phyloP scores from a whole-genome alignment of 2,797 vertebrate genomes.

The Monodelphis domestica region DNA sequence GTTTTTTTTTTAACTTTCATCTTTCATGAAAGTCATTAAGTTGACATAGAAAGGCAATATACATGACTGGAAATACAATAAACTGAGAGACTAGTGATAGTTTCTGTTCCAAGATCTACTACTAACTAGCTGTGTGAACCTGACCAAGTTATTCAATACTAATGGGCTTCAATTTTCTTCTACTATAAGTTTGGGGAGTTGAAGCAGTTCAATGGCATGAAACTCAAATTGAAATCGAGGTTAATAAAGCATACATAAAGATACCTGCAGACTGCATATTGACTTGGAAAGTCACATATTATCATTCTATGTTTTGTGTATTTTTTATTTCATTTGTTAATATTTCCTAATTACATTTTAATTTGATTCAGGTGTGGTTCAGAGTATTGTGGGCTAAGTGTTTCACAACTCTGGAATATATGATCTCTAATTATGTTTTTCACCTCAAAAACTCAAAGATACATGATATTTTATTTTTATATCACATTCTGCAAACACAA shows the following conservation, averaged over 20 bases:
- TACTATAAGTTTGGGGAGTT: not conserved
- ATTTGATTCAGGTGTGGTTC: not conserved
- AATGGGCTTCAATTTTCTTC: not conserved
- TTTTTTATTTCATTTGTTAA: not conserved
- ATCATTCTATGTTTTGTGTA: not conserved
- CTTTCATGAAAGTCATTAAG: not conserved
- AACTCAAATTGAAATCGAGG: not conserved
- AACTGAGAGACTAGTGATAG: not conserved
- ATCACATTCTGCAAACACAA: not conserved
- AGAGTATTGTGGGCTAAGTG: not conserved
- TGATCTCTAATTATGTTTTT: not conserved
- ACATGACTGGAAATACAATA: not conserved
- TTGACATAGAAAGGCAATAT: not conserved
- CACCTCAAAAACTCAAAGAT: not conserved
- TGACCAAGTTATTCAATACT: not conserved
- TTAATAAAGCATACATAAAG: not conserved
- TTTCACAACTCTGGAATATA: not conserved
- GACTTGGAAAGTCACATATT: too few relatives aligned
- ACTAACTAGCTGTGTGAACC: too few relatives aligned
- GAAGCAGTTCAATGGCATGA: not conserved
- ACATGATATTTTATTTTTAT: conserved; percentile 12
- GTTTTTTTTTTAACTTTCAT: not conserved
- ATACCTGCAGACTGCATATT: too few relatives aligned
- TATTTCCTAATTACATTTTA: not conserved
- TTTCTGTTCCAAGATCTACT: not conserved